phyloP scores from a whole-genome alignment of 2,113 vertebrate species.

The Pavo muticus region DNA sequence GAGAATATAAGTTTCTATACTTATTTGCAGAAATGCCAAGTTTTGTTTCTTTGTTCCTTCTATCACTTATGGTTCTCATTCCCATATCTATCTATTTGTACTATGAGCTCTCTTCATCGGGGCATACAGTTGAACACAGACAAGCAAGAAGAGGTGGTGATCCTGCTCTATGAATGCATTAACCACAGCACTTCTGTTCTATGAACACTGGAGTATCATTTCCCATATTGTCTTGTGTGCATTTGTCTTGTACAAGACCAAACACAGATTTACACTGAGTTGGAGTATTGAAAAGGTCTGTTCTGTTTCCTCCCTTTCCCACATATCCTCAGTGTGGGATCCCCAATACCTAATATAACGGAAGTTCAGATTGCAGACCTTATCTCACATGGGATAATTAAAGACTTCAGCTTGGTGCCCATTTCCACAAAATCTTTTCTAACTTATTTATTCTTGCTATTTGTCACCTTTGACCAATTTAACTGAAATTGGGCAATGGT shows the following conservation, averaged over 20 bases:
- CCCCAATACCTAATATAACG: fast-evolving
- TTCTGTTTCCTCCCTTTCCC: neutral
- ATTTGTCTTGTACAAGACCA: neutral
- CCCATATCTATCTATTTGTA: neutral
- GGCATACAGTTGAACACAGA: neutral
- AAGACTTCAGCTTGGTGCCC: neutral
- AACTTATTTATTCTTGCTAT: neutral
- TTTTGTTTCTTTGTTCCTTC: neutral
- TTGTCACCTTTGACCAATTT: neutral
- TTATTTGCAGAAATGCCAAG: neutral
- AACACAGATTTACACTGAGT: neutral
- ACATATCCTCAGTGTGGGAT: neutral
- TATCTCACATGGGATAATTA: neutral
- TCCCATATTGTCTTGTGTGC: neutral
- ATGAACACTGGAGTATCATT: neutral
- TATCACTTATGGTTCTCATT: neutral
- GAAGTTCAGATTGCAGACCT: neutral
- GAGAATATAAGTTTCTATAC: neutral
- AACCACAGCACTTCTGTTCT: neutral
- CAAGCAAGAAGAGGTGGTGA: neutral
- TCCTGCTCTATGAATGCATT: neutral
- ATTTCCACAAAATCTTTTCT: neutral
- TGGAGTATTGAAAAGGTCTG: neutral
- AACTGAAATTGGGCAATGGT: neutral
- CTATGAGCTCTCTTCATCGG: neutral